Evolutionary conservation across 2,797 vertebrate genomes (phyloP).

Genomic region (Poeciliopsis gracilis): DNA sequence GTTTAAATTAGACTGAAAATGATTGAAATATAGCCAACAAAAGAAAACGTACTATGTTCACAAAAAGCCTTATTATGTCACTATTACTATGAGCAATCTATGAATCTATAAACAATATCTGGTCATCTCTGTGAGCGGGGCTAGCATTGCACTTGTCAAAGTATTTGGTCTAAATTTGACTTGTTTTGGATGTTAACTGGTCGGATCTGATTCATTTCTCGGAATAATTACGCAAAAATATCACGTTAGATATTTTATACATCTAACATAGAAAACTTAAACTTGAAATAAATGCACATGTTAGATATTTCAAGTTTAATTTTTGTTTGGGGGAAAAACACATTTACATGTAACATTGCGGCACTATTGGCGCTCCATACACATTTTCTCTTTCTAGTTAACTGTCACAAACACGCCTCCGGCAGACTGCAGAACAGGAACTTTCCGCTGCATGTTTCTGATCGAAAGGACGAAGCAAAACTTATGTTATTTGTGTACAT

Average conservation of each 20-base stretch:
- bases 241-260: background rate
- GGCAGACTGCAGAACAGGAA: background rate
- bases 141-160: background rate
- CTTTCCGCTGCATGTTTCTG: slow-evolving; percentile 17
- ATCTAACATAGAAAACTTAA: too few relatives aligned
- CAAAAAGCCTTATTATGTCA: background rate
- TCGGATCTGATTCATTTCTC: background rate
- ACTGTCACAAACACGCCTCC: background rate
- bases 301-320: background rate
- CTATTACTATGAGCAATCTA: background rate
- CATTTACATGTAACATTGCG: background rate
- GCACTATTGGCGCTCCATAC: background rate
- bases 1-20: background rate
- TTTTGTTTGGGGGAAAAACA: background rate
- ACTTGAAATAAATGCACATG: background rate
- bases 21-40: background rate
- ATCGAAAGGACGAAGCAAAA: background rate
- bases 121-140: background rate
- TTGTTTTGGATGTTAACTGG: background rate
- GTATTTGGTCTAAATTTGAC: background rate
- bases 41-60: background rate
- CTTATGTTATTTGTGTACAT: background rate
- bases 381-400: background rate
- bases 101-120: background rate
- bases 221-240: background rate